phyloP scores from a whole-genome alignment of 2,888 invertebrate species.

The Eupithecia exiguata region DNA sequence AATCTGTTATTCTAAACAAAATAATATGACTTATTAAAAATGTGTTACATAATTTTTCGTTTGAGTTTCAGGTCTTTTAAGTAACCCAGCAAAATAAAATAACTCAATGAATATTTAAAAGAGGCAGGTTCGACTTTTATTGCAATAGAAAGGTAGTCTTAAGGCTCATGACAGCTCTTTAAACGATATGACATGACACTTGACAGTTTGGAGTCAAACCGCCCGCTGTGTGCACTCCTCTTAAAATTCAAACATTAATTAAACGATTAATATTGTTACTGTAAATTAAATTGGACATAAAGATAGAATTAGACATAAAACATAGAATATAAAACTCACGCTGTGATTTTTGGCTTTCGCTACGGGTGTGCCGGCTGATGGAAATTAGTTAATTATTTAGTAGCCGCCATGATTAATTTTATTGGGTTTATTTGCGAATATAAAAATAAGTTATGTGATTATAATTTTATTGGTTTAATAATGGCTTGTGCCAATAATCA shows the following conservation, averaged over 20 bases:
- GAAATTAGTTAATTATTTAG: constrained; percentile 40
- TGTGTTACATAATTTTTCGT: not conserved
- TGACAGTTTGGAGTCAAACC: constrained; percentile 22
- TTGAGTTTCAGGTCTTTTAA: not conserved
- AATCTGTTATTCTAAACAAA: not conserved
- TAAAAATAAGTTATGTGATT: constrained; percentile 24
- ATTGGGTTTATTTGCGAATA: constrained; percentile 34
- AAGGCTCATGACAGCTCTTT: constrained; percentile 1
- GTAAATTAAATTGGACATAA: constrained; percentile 40
- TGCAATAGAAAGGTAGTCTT: constrained; percentile 4
- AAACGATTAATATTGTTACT: constrained; percentile 41
- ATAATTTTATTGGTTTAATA: constrained; percentile 24
- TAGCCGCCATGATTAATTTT: constrained; percentile 30
- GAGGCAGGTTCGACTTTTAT: not conserved
- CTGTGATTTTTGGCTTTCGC: constrained; percentile 39
- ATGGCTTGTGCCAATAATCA: constrained; percentile 11
- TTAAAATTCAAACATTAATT: constrained; percentile 37
- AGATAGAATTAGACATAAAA: constrained; percentile 36
- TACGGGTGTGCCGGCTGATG: constrained; percentile 38
- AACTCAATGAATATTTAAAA: not conserved
- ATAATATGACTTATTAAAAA: not conserved
- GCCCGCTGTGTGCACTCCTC: constrained; percentile 38
- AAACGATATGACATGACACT: constrained; percentile 5
- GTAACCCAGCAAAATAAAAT: not conserved
- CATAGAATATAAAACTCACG: constrained; percentile 35